Percentiles rank a stretch among this genome's conserved stretches.
phyloP scores from a whole-genome alignment of 2,797 vertebrate genomes.

The Tenualosa ilisha region DNA sequence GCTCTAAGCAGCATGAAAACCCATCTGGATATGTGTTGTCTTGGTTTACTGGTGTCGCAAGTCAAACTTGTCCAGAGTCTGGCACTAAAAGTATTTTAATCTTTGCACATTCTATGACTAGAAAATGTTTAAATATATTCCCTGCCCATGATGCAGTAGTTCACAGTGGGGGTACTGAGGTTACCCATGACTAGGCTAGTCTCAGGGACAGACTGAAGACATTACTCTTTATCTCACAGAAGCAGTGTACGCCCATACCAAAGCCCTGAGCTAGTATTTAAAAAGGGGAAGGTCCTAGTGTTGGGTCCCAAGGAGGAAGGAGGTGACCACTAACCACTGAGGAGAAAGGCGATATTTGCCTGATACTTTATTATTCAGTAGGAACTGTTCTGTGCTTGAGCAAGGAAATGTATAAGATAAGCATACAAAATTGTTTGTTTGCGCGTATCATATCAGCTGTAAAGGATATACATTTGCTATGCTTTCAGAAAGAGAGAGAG shows the following conservation, averaged over 20 bases:
- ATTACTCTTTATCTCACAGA: neutral
- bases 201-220: neutral
- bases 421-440: neutral
- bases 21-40: neutral
- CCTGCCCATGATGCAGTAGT: neutral
- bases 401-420: too few relatives aligned
- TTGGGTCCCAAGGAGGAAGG: slow-evolving; percentile 30
- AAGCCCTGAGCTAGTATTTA: slow-evolving; percentile 43
- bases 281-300: slow-evolving; percentile 31
- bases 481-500: slow-evolving; percentile 33
- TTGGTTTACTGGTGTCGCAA: neutral
- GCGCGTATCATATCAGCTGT: neutral
- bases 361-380: neutral
- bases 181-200: too few relatives aligned
- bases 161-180: neutral
- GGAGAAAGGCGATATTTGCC: neutral
- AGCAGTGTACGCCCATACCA: slow-evolving; percentile 79
- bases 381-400: neutral
- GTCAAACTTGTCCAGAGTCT: neutral
- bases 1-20: neutral
- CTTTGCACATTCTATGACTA: too few relatives aligned
- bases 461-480: neutral
- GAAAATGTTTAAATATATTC: too few relatives aligned
- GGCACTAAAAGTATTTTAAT: too few relatives aligned
- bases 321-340: neutral